Evolutionary conservation across 2,888 invertebrate genomes (phyloP).

Genomic region (Bellardia pandia): DNA sequence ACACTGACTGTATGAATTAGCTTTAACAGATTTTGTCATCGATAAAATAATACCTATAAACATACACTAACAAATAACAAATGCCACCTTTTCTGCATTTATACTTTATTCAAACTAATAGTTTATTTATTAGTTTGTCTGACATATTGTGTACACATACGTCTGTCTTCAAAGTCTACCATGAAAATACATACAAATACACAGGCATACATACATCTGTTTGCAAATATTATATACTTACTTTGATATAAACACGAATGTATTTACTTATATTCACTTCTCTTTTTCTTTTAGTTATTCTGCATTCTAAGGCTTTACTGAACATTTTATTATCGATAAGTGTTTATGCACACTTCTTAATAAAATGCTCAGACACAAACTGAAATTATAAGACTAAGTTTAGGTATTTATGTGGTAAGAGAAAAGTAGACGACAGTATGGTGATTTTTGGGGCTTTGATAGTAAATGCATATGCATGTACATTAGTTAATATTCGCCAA

Average conservation of each 20-base stretch:
- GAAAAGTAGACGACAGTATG: too few species aligned
- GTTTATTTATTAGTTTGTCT: conserved; percentile 57
- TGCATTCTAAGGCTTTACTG: neutral
- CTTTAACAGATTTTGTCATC: conserved; percentile 57
- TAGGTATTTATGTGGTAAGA: neutral
- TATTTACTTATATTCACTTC: neutral
- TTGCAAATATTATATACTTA: too few species aligned
- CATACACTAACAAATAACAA: conserved; percentile 5
- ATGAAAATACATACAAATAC: neutral
- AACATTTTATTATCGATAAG: conserved; percentile 5
- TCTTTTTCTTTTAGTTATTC: neutral
- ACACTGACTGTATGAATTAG: conserved; percentile 47
- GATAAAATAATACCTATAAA: conserved; percentile 26
- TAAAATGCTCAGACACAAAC: neutral
- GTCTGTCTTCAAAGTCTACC: conserved; percentile 3
- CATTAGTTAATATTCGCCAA: too few species aligned
- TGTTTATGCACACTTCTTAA: conserved; percentile 12
- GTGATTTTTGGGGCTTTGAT: neutral
- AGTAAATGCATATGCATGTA: too few species aligned
- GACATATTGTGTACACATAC: conserved; percentile 13
- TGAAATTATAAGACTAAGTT: neutral
- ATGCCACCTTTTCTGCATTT: neutral
- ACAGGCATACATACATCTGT: neutral
- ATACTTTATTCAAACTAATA: conserved; percentile 13
- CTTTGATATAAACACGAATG: neutral